phyloP scores from a whole-genome alignment of 2,797 vertebrate genomes.

The Sciurus carolinensis region DNA sequence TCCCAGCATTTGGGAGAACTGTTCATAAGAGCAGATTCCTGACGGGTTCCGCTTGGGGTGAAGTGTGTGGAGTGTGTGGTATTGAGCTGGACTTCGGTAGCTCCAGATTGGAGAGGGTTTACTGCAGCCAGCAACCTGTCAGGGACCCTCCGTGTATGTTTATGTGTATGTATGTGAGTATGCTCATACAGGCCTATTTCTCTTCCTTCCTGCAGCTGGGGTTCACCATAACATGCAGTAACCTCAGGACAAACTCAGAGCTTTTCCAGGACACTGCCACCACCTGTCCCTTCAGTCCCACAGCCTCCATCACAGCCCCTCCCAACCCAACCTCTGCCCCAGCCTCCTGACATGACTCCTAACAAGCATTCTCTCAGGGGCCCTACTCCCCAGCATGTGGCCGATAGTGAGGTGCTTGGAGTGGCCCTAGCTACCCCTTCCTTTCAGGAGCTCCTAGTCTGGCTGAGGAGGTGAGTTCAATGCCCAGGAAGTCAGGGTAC shows the following conservation, averaged over 20 bases:
- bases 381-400: not conserved
- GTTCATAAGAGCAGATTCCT: not conserved
- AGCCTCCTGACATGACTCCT: not conserved
- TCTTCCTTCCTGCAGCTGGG: not conserved
- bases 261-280: not conserved
- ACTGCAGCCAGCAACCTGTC: not conserved
- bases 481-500: accelerated
- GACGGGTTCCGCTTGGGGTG: not conserved
- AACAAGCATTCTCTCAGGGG: not conserved
- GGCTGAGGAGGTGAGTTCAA: not conserved
- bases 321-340: accelerated
- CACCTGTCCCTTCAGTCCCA: not conserved
- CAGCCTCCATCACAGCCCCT: accelerated
- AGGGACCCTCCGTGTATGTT: not conserved
- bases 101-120: not conserved
- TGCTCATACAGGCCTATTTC: not conserved
- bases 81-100: not conserved
- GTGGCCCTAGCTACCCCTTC: not conserved
- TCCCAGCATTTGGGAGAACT: not conserved
- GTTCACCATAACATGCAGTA: not conserved
- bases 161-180: not conserved
- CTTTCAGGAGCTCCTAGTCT: not conserved
- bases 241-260: not conserved
- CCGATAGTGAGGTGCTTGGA: not conserved
- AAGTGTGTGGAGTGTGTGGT: not conserved